phyloP scores from a whole-genome alignment of 1,140 invertebrate species.

The Acromyrmex heyeri region DNA sequence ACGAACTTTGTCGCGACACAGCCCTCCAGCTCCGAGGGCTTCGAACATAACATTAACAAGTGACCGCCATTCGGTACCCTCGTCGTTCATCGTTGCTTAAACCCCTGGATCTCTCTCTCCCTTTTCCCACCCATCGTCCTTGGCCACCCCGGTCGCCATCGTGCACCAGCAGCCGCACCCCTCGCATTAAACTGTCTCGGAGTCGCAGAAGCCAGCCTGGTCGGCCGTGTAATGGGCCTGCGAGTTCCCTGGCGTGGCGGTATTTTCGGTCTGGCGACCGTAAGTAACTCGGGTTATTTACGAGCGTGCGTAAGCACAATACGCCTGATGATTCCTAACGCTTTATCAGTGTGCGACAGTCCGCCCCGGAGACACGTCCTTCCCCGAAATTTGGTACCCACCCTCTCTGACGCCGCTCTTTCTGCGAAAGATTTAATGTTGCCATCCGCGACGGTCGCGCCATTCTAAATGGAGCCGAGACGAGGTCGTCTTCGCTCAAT shows the following conservation, averaged over 20 bases:
- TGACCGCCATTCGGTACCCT: constrained; percentile 64
- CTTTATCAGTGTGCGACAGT: constrained; percentile 74
- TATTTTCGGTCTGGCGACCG: constrained; percentile 49
- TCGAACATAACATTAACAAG: constrained; percentile 54
- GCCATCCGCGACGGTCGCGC: constrained; percentile 37
- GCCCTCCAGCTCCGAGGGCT: constrained; percentile 25
- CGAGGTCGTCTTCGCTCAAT: constrained; percentile 38
- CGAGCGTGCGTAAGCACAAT: constrained; percentile 66
- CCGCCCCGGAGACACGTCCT: constrained; percentile 60
- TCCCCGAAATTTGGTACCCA: constrained; percentile 59
- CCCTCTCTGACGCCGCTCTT: constrained; percentile 44
- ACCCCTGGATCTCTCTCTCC: constrained; percentile 12
- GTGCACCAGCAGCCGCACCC: constrained; percentile 35
- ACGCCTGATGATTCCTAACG: constrained; percentile 62
- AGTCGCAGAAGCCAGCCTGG: constrained; percentile 56
- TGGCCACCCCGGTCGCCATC: constrained; percentile 34
- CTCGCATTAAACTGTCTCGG: constrained; percentile 62
- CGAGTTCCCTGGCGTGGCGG: constrained; percentile 37
- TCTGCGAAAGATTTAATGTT: constrained; percentile 62
- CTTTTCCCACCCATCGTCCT: constrained; percentile 3
- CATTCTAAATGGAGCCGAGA: constrained; percentile 28
- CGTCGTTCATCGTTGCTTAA: constrained; percentile 57
- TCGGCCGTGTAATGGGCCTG: constrained; percentile 58
- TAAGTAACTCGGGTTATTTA: constrained; percentile 65
- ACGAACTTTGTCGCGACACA: constrained; percentile 34